phyloP scores from a whole-genome alignment of 2,888 invertebrate species.

The Tuberolachnus salignus region DNA sequence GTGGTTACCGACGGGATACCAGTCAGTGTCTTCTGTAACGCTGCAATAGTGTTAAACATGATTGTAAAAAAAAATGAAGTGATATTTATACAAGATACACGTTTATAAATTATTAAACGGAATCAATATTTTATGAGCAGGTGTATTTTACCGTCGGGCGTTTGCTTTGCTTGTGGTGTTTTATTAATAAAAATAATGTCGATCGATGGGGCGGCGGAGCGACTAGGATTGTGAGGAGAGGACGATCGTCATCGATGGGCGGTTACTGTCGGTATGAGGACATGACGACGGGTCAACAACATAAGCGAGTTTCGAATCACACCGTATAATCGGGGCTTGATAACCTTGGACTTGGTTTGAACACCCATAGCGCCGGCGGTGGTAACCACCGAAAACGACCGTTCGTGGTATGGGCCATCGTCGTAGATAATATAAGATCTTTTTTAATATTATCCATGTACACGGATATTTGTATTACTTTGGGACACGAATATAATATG shows the following conservation, averaged over 20 bases:
- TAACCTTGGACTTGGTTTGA: not conserved
- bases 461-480: too few species aligned
- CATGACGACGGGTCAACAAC: not conserved
- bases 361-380: not conserved
- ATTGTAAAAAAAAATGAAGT: not conserved
- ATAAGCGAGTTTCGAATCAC: not conserved
- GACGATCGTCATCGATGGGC: not conserved
- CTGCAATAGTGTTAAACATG: slow-evolving; percentile 27
- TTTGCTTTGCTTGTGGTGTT: too few species aligned
- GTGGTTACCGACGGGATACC: not conserved
- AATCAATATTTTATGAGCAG: not conserved
- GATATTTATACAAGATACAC: not conserved
- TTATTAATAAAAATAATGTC: not conserved
- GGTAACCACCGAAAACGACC: not conserved
- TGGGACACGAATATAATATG: too few species aligned
- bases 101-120: not conserved
- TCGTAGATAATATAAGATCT: too few species aligned
- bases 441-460: too few species aligned
- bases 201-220: not conserved
- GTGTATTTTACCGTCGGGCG: slow-evolving; percentile 14
- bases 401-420: not conserved
- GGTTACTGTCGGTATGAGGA: not conserved
- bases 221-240: not conserved
- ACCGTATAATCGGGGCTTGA: not conserved
- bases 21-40: slow-evolving; percentile 26